These are phyloP conservation scores for Nilaparvata lugens DNA, from an alignment of 1,140 invertebrate species.

Conservation along the genomic window DNA sequence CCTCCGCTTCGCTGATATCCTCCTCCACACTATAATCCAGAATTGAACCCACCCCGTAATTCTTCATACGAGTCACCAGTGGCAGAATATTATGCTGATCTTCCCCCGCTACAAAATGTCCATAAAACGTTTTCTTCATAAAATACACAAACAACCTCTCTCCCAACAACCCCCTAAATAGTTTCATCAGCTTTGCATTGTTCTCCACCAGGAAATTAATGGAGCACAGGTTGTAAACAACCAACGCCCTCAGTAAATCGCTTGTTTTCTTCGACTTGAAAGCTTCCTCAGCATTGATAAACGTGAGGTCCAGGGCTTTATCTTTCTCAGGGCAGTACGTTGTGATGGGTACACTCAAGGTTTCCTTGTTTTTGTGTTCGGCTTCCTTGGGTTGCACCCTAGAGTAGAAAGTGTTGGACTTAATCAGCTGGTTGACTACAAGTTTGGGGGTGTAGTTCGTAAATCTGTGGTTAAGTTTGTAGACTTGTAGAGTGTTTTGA, in stretches of 20 bases:
- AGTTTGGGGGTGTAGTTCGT: too few species aligned
- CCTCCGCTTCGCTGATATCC: conserved; percentile 80
- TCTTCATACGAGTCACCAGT: conserved; percentile 66
- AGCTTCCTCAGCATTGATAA: conserved; percentile 66
- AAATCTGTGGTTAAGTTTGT: too few species aligned
- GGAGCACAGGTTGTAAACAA: conserved; percentile 90
- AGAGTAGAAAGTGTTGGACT: too few species aligned
- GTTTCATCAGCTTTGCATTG: conserved; percentile 88
- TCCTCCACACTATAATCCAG: conserved; percentile 98
- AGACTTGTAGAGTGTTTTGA: too few species aligned
- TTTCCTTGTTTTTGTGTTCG: too few species aligned
- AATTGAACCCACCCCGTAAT: conserved; percentile 96
- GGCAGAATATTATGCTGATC: conserved; percentile 80
- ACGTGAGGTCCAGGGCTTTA: conserved; percentile 68
- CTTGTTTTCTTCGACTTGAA: conserved; percentile 91
- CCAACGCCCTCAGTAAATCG: conserved; percentile 82
- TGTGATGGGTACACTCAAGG: too few species aligned
- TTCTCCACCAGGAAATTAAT: conserved; percentile 83
- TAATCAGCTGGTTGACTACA: too few species aligned
- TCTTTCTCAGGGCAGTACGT: too few species aligned
- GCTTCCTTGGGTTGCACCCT: too few species aligned
- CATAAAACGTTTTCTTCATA: conserved; percentile 94
- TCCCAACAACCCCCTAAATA: conserved; percentile 68
- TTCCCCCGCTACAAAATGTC: conserved; percentile 96
- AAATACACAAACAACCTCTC: conserved; percentile 69